Base-by-base conservation (phyloP, 37 sponge, comb jelly and placozoan species). In the Lycopodina hypogea region DNA sequence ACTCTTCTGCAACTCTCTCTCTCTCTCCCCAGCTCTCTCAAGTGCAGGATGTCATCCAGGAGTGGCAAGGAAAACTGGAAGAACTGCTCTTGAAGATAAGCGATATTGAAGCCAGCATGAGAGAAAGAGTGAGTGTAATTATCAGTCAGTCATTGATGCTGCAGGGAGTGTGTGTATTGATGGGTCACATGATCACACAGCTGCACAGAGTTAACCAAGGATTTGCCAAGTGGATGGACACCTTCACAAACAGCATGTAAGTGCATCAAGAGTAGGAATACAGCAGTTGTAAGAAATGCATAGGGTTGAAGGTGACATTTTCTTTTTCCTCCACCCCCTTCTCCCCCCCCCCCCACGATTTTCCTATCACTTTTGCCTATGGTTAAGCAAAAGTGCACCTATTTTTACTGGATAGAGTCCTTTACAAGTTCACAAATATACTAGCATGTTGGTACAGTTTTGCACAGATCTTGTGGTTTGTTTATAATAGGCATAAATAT, bases 21-120 rank as follows among this genome's bases (percentile, higher is more conserved):
- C n/a, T 17, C 9, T 65, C 2, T 71, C 7, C 23, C 26, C 75
- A 87, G 92, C 37, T 92, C 63, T 66, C 64, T 23, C 84, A 92
- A 38, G 71, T 92, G 14, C 82, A 92, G 30, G 57, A 63, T n/a
- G 42, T 42, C 33, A 78, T 92, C 48, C 74, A 76, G 40, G 56
- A 71, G 35, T 92, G 92, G 92, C 74, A 80, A 28, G 81, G 78
- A 14, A 41, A 56, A n/a, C 55, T 87, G 38, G 37, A 71, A 8
- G 57, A 21, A 24, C 51, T 87, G 42, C 37, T 67, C 23, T 12
- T 30, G 34, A 74, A 67, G 34, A 42, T 92, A 55, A 55, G 62
- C 59, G 53, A 76, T 7, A 67, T 84, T 26, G 92, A 92, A 59
- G 56, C 32, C 39, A 77, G 9, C 45, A 84, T 92, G 78, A 76